Conservation (phyloP, 2,888 invertebrate species). For the Epistrophella euchroma region DNA sequence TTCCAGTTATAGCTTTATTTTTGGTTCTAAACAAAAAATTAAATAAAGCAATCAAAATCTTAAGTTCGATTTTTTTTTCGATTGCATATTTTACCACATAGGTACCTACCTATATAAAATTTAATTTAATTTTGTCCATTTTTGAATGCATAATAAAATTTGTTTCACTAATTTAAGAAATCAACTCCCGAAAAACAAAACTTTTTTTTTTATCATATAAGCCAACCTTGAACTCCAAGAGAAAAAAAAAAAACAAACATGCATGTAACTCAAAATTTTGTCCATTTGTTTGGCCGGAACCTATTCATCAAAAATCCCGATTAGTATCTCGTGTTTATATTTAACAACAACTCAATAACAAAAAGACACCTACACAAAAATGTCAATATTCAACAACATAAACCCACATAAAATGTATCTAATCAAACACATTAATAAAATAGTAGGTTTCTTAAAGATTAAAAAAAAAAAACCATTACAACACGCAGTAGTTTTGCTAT, state of each 20-base stretch:
- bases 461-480: slow-evolving; percentile 12
- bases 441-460: slow-evolving; percentile 5
- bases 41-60: too few species aligned
- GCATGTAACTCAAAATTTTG: neutral
- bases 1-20: too few species aligned
- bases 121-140: too few species aligned
- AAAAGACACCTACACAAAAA: slow-evolving; percentile 23
- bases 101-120: too few species aligned
- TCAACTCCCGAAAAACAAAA: neutral
- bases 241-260: neutral
- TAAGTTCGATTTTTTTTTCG: too few species aligned
- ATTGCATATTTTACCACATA: too few species aligned
- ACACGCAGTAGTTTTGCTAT: neutral
- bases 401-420: slow-evolving; percentile 7
- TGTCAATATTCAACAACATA: slow-evolving; percentile 25
- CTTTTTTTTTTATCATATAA: neutral
- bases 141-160: neutral
- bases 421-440: slow-evolving; percentile 13
- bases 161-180: neutral
- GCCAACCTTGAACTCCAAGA: slow-evolving; percentile 18
- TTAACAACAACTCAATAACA: slow-evolving; percentile 7
- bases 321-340: slow-evolving; percentile 14
- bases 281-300: slow-evolving; percentile 32
- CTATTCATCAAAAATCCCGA: slow-evolving; percentile 26
- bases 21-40: too few species aligned